A percentile compares a stretch with the other conserved stretches of the same genome.
phyloP scores from a whole-genome alignment of 1,140 invertebrate genomes.

The Oncopeltus fasciatus region DNA sequence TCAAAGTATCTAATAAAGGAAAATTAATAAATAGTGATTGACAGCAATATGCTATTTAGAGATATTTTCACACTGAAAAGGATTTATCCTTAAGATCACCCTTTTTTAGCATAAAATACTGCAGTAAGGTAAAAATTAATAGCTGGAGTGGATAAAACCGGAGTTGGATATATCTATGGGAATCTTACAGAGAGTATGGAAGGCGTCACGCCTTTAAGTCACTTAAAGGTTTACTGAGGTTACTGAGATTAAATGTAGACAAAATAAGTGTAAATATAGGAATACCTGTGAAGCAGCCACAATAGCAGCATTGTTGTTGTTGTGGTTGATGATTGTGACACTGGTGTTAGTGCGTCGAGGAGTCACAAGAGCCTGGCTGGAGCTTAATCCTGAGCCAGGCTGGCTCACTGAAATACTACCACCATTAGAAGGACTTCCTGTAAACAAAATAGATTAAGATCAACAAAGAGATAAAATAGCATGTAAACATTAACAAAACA shows the following conservation, averaged over 20 bases:
- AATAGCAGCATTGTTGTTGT: slow-evolving; percentile 35
- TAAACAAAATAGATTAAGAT: background rate
- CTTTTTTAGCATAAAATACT: no score
- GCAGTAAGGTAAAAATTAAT: no score
- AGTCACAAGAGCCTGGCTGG: slow-evolving; percentile 36
- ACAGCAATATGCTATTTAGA: no score
- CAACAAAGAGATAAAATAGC: background rate
- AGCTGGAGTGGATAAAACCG: no score
- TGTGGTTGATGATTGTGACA: slow-evolving; percentile 47
- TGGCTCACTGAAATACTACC: slow-evolving; percentile 20
- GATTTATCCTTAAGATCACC: no score
- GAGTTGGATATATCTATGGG: background rate
- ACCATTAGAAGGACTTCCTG: background rate
- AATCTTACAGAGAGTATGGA: background rate
- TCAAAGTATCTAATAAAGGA: no score
- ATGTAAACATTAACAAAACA: no score
- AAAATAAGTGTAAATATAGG: background rate
- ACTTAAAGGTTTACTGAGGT: background rate
- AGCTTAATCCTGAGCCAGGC: slow-evolving; percentile 31
- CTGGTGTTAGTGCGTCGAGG: slow-evolving; percentile 47
- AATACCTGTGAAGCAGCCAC: slow-evolving; percentile 25
- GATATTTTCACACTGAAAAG: no score
- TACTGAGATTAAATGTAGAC: background rate
- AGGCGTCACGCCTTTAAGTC: background rate
- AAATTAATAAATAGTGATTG: no score